These are phyloP conservation scores for Mycteria americana DNA, from an alignment of 2,797 vertebrate genomes.

Conservation along the genomic window DNA sequence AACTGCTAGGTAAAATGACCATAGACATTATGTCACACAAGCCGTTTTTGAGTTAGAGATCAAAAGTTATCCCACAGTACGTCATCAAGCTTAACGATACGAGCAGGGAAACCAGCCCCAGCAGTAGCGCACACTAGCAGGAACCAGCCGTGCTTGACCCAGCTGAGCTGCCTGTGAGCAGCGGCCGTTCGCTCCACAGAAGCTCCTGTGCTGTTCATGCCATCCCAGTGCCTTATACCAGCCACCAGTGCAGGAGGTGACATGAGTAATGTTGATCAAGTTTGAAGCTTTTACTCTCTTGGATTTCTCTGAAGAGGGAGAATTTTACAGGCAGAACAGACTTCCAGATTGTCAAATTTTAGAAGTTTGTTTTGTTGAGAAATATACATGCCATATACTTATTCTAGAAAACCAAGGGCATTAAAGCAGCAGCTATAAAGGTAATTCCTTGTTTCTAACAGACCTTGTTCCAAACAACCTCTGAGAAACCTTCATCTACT, in stretches of 20 bases:
- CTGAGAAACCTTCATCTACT: not conserved
- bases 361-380: not conserved
- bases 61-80: not conserved
- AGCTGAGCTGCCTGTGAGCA: not conserved
- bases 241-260: not conserved
- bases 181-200: fast-evolving
- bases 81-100: not conserved
- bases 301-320: not conserved
- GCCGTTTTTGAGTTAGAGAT: not conserved
- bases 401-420: not conserved
- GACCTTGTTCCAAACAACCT: not conserved
- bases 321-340: not conserved
- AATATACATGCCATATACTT: not conserved
- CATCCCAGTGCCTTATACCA: not conserved
- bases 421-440: not conserved
- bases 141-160: not conserved
- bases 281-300: not conserved
- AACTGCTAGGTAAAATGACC: not conserved
- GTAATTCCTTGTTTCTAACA: not conserved
- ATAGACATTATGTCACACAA: not conserved
- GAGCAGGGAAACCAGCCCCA: not conserved
- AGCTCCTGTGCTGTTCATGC: not conserved
- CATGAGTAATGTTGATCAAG: fast-evolving
- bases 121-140: not conserved
- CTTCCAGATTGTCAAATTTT: fast-evolving